phyloP scores from a whole-genome alignment of 2,113 vertebrate species.

The Rostratula benghalensis region DNA sequence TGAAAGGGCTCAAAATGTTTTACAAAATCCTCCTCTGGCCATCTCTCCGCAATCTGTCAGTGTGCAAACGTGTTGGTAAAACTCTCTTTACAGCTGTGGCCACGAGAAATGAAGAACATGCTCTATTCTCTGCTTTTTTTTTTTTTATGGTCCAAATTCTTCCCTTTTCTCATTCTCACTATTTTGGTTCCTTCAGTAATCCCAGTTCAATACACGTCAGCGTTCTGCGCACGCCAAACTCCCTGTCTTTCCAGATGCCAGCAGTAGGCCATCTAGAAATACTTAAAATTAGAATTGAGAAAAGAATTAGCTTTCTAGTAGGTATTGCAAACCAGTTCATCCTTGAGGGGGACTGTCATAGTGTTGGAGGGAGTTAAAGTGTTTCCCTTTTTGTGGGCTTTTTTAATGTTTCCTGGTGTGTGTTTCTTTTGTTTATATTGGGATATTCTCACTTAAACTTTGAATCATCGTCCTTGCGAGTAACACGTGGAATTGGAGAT shows the following conservation, averaged over 20 bases:
- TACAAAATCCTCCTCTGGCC: background rate
- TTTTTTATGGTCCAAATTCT: background rate
- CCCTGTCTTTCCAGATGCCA: background rate
- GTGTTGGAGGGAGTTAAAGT: background rate
- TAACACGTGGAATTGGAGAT: background rate
- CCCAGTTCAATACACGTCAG: background rate
- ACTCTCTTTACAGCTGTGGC: background rate
- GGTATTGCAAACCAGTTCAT: background rate
- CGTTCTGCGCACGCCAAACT: background rate
- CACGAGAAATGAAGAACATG: background rate
- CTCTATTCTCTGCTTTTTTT: background rate
- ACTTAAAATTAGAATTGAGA: background rate
- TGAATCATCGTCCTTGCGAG: background rate
- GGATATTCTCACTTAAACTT: background rate
- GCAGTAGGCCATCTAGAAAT: background rate
- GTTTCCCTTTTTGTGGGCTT: background rate
- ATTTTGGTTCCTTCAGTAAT: constrained; percentile 2
- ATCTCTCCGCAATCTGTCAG: background rate
- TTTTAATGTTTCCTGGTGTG: background rate
- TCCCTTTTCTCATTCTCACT: background rate
- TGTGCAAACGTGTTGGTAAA: background rate
- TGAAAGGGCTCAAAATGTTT: background rate
- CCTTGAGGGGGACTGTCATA: background rate
- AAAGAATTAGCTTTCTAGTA: background rate
- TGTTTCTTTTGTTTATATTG: background rate